Evolutionary conservation across 2,888 invertebrate species (phyloP).

Genomic region (Platycheirus rosarum): DNA sequence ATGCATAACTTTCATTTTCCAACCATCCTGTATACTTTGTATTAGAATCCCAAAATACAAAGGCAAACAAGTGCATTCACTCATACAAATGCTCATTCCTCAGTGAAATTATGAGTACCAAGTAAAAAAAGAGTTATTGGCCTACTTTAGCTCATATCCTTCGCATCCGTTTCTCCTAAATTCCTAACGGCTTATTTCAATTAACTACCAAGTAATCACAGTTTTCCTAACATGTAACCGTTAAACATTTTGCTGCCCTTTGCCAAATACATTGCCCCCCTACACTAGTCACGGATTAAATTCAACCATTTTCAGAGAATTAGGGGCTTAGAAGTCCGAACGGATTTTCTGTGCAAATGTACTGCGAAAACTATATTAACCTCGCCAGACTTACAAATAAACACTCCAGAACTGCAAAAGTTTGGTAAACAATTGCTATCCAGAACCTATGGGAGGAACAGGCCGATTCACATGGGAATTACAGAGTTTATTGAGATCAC

Average conservation of each 20-base stretch:
- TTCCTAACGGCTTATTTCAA: constrained; percentile 64
- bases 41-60: too few relatives aligned
- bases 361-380: constrained; percentile 29
- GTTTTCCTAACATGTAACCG: neutral
- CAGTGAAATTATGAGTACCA: constrained; percentile 39
- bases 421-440: constrained; percentile 40
- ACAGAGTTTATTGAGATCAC: constrained; percentile 19
- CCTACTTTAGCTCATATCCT: constrained; percentile 42
- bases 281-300: constrained; percentile 48
- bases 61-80: too few relatives aligned
- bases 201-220: constrained; percentile 60
- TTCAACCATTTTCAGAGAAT: constrained; percentile 54
- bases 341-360: constrained; percentile 41
- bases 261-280: constrained; percentile 15
- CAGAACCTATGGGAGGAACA: neutral
- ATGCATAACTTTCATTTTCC: too few relatives aligned
- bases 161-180: constrained; percentile 29
- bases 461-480: constrained; percentile 36
- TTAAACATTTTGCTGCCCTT: neutral
- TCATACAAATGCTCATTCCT: too few relatives aligned
- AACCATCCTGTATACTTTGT: too few relatives aligned
- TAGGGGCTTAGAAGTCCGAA: constrained; percentile 32
- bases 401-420: constrained; percentile 29
- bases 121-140: constrained; percentile 41
- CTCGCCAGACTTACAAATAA: constrained; percentile 25